A percentile compares a stretch with the other conserved stretches of the same genome.
phyloP scores from a whole-genome alignment of 2,888 invertebrate species.

The Glaucopsyche alexis region DNA sequence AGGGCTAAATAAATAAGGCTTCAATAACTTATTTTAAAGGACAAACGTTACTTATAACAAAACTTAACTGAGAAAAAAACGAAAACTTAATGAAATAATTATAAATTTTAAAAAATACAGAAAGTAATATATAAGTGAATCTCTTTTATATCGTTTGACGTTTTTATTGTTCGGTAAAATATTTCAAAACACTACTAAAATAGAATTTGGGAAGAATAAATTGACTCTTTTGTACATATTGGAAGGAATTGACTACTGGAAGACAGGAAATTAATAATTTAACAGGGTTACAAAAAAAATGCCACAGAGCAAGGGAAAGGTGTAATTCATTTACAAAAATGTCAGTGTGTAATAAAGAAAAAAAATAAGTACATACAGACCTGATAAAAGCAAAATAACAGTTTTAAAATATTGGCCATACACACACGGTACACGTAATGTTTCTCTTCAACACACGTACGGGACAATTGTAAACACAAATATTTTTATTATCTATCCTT shows the following conservation, averaged over 20 bases:
- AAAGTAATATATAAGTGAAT: background rate
- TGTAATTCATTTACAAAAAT: too few species aligned
- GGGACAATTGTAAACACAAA: constrained; percentile 18
- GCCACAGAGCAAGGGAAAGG: background rate
- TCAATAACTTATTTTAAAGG: background rate
- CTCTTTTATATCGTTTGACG: background rate
- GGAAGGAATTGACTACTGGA: constrained; percentile 78
- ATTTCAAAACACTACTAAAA: constrained; percentile 27
- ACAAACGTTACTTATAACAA: background rate
- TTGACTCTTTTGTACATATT: constrained; percentile 75
- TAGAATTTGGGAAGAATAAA: constrained; percentile 60
- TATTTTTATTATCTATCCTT: background rate
- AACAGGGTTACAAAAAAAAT: background rate
- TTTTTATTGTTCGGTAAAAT: background rate
- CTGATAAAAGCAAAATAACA: too few species aligned
- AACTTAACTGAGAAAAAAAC: background rate
- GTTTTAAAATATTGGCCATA: background rate
- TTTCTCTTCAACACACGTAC: background rate
- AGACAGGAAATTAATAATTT: constrained; percentile 63
- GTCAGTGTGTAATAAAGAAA: too few species aligned
- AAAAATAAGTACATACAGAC: too few species aligned
- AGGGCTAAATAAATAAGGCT: background rate
- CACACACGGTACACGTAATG: background rate
- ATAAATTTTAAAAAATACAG: background rate
- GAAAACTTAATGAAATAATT: background rate